Percentiles rank a stretch among this genome's conserved stretches.
Evolutionary conservation across 2,797 vertebrate genomes (phyloP).

Genomic region (Catharus ustulatus): DNA sequence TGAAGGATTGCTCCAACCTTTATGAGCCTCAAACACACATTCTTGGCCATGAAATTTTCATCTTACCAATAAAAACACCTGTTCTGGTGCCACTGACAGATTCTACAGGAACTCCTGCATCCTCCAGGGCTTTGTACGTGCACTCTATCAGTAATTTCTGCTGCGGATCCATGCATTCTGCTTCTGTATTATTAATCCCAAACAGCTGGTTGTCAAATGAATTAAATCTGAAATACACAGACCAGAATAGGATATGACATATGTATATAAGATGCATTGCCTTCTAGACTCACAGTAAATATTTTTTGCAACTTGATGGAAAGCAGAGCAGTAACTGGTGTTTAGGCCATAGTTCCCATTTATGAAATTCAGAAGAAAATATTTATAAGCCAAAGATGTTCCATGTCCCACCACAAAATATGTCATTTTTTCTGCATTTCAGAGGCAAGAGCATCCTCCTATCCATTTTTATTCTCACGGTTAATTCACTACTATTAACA

Average conservation of each 20-base stretch:
- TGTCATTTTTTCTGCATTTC: not conserved
- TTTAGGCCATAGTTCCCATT: not conserved
- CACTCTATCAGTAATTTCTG: slow-evolving; percentile 85
- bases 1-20: too few relatives aligned
- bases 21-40: too few relatives aligned
- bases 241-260: not conserved
- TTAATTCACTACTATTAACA: not conserved
- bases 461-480: not conserved
- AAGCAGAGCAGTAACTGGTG: not conserved
- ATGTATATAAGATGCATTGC: not conserved
- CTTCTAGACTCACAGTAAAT: not conserved
- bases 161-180: slow-evolving; percentile 81
- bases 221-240: slow-evolving; percentile 75
- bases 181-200: slow-evolving; percentile 79
- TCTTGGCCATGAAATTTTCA: not conserved
- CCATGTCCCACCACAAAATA: not conserved
- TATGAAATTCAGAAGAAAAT: not conserved
- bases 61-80: slow-evolving; percentile 83
- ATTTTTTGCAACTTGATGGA: not conserved
- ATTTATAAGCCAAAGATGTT: not conserved
- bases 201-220: slow-evolving; percentile 83
- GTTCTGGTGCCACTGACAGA: slow-evolving; percentile 79
- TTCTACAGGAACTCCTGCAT: slow-evolving; percentile 79
- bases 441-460: not conserved
- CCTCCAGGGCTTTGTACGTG: slow-evolving; percentile 81